Evolutionary conservation across 2,797 vertebrate species (phyloP), one percentile per base, ranked within the genome.

Genomic region (Catharus ustulatus): DNA sequence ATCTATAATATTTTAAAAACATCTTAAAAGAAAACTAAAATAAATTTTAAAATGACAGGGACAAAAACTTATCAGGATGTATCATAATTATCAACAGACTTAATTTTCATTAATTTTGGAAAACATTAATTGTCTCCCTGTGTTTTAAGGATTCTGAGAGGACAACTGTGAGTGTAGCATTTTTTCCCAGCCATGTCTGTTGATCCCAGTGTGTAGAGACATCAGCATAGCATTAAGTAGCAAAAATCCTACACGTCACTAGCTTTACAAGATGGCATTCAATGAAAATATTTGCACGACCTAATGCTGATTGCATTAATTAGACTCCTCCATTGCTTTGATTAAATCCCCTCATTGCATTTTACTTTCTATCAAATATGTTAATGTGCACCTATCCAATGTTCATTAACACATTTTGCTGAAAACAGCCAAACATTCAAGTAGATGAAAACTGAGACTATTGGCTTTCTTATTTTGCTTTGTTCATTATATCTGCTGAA

Each of bases 191-290:
- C 61, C 29, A 21, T 29, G 62, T 95, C 90, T 97, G 84, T 96
- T 95, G 76, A 77, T 94, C 72, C 87, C 88, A 69, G 62, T 6
- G 2, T 55, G 46, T 13, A 89, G 84, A 96, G 52, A 78, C 66
- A 96, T 62, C 69, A 87, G 43, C 55, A 91, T 29, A 76, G 43
- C 4, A 38, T 91, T 77, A 91, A 96, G 57, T 62, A 94, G 83
- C 84, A 89, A 90, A 97, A 94, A 81, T 85, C 91, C 92, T 95
- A 63, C 95, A 91, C 71, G 90, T 97, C 96, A 97, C 97, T 97
- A 96, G 88, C 98, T 98, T 98, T 98, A 97, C 98, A 98, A 97
- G 98, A 98, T 98, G 98, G 97, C 97, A 96, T 98, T 98, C 98
- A 98, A 98, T 98, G 98, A 97, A 92, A 96, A 97, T 97, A 98